phyloP scores from a whole-genome alignment of 2,888 invertebrate genomes.

The Altica lythri region DNA sequence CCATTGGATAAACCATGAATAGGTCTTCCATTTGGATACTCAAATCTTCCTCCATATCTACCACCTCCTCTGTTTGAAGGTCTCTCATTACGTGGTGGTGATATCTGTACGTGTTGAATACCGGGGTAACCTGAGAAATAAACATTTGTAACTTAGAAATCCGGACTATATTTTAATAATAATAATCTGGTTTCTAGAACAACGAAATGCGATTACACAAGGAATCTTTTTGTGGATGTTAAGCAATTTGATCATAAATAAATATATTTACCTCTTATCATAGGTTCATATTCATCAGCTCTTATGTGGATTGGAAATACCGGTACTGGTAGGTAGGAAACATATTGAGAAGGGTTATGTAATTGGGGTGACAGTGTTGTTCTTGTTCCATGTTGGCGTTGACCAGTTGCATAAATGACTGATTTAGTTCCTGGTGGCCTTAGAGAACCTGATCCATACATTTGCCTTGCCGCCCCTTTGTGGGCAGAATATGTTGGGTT shows the following conservation, averaged over 20 bases:
- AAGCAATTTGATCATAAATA: too few species aligned
- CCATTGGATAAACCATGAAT: slow-evolving; percentile 37
- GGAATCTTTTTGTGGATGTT: too few species aligned
- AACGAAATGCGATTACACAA: too few species aligned
- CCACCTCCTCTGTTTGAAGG: slow-evolving; percentile 40
- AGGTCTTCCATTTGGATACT: slow-evolving; percentile 50
- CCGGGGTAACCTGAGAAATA: slow-evolving; percentile 31
- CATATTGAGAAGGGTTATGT: slow-evolving; percentile 21
- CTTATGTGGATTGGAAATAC: slow-evolving; percentile 22
- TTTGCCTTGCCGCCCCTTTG: slow-evolving; percentile 62
- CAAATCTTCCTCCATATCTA: slow-evolving; percentile 50
- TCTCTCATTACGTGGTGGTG: slow-evolving; percentile 30
- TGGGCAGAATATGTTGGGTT: slow-evolving; percentile 39
- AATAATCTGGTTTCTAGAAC: too few species aligned
- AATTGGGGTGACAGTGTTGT: slow-evolving; percentile 52
- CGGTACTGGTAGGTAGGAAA: slow-evolving; percentile 16
- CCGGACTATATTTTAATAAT: too few species aligned
- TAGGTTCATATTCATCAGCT: slow-evolving; percentile 17
- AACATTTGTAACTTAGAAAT: background rate
- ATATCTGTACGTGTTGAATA: slow-evolving; percentile 27
- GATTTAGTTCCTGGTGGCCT: slow-evolving; percentile 58
- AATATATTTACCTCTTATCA: slow-evolving; percentile 20
- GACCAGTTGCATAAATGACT: slow-evolving; percentile 51
- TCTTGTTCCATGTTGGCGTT: slow-evolving; percentile 54
- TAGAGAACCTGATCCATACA: slow-evolving; percentile 62